Evolutionary conservation across 2,113 vertebrate species (phyloP).

Genomic region (Oostethus manadensis): DNA sequence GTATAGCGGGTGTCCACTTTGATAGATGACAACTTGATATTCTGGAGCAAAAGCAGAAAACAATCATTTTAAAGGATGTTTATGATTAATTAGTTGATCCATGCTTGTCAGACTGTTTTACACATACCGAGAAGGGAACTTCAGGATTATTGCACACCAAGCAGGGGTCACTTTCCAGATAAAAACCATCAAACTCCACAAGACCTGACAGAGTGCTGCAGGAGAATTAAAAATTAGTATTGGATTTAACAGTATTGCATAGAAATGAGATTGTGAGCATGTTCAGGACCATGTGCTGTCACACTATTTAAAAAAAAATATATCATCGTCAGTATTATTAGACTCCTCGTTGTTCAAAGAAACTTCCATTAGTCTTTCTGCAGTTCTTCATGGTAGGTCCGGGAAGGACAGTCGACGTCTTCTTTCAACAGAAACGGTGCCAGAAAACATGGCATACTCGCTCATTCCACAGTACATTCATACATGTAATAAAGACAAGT

Average conservation of each 20-base stretch:
- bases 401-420: too few species aligned
- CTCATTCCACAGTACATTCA: too few species aligned
- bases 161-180: constrained; percentile 94
- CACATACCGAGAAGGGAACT: constrained; percentile 94
- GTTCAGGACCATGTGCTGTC: too few species aligned
- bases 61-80: constrained; percentile 4
- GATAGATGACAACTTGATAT: constrained; percentile 98
- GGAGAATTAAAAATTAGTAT: constrained; percentile 8
- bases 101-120: neutral
- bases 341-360: too few species aligned
- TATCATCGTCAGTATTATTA: too few species aligned
- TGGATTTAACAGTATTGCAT: neutral
- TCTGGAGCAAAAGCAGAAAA: constrained; percentile 66
- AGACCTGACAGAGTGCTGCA: constrained; percentile 89
- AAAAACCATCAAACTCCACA: constrained; percentile 97
- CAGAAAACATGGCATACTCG: too few species aligned
- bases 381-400: too few species aligned
- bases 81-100: neutral
- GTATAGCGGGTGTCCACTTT: constrained; percentile 98
- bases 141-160: constrained; percentile 98
- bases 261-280: too few species aligned
- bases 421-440: too few species aligned
- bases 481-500: too few species aligned
- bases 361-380: too few species aligned
- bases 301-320: too few species aligned